Evolutionary conservation across 2,888 invertebrate species (phyloP), one percentile per base, ranked within the genome.

Genomic region (Ochlodes sylvanus): DNA sequence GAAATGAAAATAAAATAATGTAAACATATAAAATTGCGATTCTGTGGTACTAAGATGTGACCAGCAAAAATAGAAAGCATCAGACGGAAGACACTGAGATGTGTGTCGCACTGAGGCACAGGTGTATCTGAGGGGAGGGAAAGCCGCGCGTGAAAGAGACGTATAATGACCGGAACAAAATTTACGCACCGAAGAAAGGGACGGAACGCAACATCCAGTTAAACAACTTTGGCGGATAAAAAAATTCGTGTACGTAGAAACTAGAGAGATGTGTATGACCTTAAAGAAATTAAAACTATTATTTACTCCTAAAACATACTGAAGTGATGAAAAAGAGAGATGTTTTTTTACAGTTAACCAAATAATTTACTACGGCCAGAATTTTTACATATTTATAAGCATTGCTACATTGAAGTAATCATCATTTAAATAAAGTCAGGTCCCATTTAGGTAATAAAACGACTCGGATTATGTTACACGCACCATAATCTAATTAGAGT

Each of bases 31-130:
- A 60, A 66, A 65, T 6, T 19, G 41, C 41, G 71, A 74, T 70
- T 70, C 73, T 75, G 73, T 72, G 72, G 80, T 76, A 82, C 79
- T 75, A 78, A 79, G 85, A 86, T 85, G 83, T 82, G 83, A 85
- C 83, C 84, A 80, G 90, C 89, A 84, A 91, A 91, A 92, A 91
- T 92, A 93, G 92, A 93, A 93, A 93, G 93, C 91, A 91, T 80
- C 87, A 85, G 87, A 88, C 88, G 86, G 87, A 88, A 89, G 87
- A 85, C 63, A 73, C 75, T 77, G 78, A 85, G 85, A 90, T 92
- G 90, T 92, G 88, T 92, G 92, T 87, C 90, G 88, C 85, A 79
- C 82, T 80, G 79, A 71, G 79, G 77, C 86, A 80, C 92, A 91
- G 90, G 91, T 90, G 90, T 82, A 85, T 82, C 76, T 72, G 76